A percentile compares a stretch with the other conserved stretches of the same genome.
Conservation (phyloP, 1,140 invertebrate genomes). For the Apocrypta bakeri region DNA sequence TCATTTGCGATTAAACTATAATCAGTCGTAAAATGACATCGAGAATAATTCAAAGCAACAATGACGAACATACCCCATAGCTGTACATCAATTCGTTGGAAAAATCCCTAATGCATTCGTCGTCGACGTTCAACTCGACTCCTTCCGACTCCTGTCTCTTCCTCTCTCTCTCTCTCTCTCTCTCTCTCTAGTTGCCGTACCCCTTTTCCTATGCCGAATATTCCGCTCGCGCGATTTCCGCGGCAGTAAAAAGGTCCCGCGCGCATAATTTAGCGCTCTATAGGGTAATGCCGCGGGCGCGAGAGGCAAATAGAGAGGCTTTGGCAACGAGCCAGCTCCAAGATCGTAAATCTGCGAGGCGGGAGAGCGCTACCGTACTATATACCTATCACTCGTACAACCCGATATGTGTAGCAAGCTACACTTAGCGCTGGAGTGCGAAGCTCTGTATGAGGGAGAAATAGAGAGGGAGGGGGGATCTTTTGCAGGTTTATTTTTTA, state of each 20-base stretch:
- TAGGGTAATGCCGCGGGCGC: slow-evolving; percentile 61
- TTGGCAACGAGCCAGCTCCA: slow-evolving; percentile 13
- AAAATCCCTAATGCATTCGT: neutral
- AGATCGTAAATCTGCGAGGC: slow-evolving; percentile 33
- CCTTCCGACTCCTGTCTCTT: too few species aligned
- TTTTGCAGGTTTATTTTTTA: neutral
- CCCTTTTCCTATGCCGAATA: slow-evolving; percentile 7
- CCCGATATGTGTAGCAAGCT: neutral
- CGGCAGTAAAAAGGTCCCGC: slow-evolving; percentile 65
- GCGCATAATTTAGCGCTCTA: slow-evolving; percentile 70
- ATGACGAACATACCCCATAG: neutral
- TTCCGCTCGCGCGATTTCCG: slow-evolving; percentile 58
- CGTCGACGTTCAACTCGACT: neutral
- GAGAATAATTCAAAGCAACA: neutral
- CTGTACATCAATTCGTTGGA: neutral
- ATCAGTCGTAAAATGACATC: neutral
- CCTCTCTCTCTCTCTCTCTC: neutral
- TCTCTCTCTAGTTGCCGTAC: neutral
- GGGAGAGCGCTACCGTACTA: neutral
- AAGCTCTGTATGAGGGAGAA: neutral
- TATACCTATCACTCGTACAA: neutral
- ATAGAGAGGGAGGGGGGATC: neutral
- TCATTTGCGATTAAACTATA: neutral
- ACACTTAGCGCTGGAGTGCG: neutral
- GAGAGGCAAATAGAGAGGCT: neutral